These are phyloP conservation scores for Myotis davidii DNA, from an alignment of 2,113 vertebrate genomes.

Conservation along the genomic window DNA sequence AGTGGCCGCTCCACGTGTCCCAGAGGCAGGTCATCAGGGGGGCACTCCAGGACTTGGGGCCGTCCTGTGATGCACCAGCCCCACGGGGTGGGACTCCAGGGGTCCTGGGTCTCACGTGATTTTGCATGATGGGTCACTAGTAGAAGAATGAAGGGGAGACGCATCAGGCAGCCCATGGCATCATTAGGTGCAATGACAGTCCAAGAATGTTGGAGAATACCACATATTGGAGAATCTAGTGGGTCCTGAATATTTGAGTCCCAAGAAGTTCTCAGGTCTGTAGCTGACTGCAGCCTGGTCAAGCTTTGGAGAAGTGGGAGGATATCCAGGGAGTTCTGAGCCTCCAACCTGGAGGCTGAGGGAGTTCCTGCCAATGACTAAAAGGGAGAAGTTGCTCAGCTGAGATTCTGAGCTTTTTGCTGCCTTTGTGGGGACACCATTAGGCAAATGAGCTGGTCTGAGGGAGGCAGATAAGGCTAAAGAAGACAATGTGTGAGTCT, in stretches of 20 bases:
- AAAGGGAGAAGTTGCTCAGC: constrained; percentile 47
- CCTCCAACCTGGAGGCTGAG: not conserved
- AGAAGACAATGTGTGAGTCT: constrained; percentile 60
- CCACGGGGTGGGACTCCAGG: too few species aligned
- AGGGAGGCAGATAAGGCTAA: constrained; percentile 72
- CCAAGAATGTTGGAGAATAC: not conserved
- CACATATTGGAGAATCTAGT: not conserved
- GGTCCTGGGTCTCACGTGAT: too few species aligned
- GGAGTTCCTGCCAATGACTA: not conserved
- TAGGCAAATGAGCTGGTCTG: constrained; percentile 77
- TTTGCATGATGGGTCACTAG: too few species aligned
- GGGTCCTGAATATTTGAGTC: not conserved
- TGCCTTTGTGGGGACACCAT: constrained; percentile 51
- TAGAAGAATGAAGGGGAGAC: not conserved
- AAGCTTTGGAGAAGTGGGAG: not conserved
- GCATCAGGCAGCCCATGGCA: accelerated
- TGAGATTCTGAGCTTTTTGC: not conserved
- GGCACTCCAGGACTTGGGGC: too few species aligned
- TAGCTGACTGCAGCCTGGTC: not conserved
- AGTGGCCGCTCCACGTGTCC: too few species aligned
- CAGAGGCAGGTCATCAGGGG: too few species aligned
- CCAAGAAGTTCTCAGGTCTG: not conserved
- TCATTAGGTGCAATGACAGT: not conserved
- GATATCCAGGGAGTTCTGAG: not conserved
- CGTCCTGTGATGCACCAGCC: too few species aligned